These are phyloP conservation scores for Steromphala cineraria DNA, from an alignment of 2,888 invertebrate species.

Conservation along the genomic window DNA sequence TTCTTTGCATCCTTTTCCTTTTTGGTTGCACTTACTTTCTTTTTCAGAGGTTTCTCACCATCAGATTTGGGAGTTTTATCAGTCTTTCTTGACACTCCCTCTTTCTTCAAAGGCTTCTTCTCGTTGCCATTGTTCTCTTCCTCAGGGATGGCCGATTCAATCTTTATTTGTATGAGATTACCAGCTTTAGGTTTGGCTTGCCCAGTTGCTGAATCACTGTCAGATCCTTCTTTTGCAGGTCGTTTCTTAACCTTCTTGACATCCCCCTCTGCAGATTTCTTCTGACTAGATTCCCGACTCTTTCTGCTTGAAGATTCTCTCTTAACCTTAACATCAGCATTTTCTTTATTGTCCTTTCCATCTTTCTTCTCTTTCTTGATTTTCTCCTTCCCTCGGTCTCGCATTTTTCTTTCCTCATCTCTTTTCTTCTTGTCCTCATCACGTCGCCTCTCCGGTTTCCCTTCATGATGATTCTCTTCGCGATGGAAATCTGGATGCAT, in stretches of 20 bases:
- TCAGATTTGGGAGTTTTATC: neutral
- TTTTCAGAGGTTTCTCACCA: neutral
- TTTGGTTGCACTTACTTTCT: neutral
- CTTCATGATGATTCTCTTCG: neutral
- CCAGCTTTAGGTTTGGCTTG: neutral
- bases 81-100: neutral
- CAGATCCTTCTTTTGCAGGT: neutral
- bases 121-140: neutral
- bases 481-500: neutral
- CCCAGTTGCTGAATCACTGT: neutral
- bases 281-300: constrained; percentile 75
- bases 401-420: constrained; percentile 75
- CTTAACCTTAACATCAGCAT: constrained; percentile 39
- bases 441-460: constrained; percentile 62
- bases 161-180: neutral
- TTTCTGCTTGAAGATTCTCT: constrained; percentile 72
- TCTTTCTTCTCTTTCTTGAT: constrained; percentile 41
- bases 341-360: constrained; percentile 45
- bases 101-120: neutral
- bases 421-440: constrained; percentile 72
- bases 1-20: neutral
- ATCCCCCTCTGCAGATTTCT: constrained; percentile 54
- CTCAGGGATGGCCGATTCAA: neutral
- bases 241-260: constrained; percentile 18
- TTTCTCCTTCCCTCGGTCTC: constrained; percentile 73